Evolutionary conservation across 1,140 invertebrate genomes (phyloP).

Genomic region (Lordiphosa mommai): DNA sequence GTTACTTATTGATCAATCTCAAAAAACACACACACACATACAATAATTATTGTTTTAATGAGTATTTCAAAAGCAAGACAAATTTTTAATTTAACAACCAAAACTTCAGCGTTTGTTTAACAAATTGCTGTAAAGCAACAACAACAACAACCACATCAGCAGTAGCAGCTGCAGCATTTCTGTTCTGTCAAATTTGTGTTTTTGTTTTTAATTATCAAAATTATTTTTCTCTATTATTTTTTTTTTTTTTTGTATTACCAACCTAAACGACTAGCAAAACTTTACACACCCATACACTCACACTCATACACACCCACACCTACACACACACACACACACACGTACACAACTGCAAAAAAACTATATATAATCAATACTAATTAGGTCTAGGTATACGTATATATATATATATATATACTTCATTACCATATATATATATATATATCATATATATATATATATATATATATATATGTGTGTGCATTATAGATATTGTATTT

Average conservation of each 20-base stretch:
- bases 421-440: constrained; percentile 15
- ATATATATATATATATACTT: constrained; percentile 22
- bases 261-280: too few species aligned
- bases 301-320: not conserved
- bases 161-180: too few species aligned
- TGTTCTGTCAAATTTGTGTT: too few species aligned
- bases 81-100: too few species aligned
- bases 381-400: constrained; percentile 24
- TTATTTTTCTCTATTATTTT: constrained; percentile 4
- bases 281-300: not conserved
- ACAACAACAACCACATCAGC: too few species aligned
- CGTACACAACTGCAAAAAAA: constrained; percentile 30
- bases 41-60: too few species aligned
- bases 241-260: not conserved
- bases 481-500: constrained; percentile 62
- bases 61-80: too few species aligned
- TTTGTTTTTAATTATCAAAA: too few species aligned
- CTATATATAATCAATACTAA: not conserved
- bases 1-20: too few species aligned
- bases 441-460: constrained; percentile 33
- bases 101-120: too few species aligned
- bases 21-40: too few species aligned
- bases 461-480: constrained; percentile 30
- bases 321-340: constrained; percentile 26
- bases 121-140: too few species aligned